phyloP scores from a whole-genome alignment of 2,113 vertebrate species.

The Melanerpes aurifrons region DNA sequence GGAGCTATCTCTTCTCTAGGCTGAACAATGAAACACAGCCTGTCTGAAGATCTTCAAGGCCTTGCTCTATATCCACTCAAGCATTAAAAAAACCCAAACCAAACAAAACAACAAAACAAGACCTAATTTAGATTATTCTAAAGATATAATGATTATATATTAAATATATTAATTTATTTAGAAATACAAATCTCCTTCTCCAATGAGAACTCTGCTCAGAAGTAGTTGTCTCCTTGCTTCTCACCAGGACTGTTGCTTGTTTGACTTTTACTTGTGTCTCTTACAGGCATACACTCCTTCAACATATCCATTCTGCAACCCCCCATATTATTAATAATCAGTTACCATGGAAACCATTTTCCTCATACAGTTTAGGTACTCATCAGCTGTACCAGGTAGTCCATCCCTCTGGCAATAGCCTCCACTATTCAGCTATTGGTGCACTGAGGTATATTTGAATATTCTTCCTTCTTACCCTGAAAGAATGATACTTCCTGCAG shows the following conservation, averaged over 20 bases:
- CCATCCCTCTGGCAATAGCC: background rate
- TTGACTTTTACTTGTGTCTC: background rate
- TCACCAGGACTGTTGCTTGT: background rate
- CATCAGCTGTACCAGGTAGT: background rate
- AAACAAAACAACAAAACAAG: background rate
- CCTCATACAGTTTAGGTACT: rapidly evolving
- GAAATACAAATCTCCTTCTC: background rate
- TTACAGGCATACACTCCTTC: background rate
- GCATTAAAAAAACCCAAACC: background rate
- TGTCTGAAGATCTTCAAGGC: background rate
- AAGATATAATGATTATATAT: background rate
- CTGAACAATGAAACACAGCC: background rate
- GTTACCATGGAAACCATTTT: background rate
- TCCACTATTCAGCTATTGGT: background rate
- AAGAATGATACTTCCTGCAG: background rate
- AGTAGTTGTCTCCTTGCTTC: background rate
- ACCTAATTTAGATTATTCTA: background rate
- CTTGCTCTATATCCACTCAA: background rate
- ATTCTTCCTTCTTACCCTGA: background rate
- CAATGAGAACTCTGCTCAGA: background rate
- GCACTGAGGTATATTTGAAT: background rate
- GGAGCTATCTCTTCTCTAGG: background rate
- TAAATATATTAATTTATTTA: background rate
- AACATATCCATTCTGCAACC: background rate
- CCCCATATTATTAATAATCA: background rate